These are phyloP conservation scores for Neomonachus schauinslandi DNA, from an alignment of 2,113 vertebrate species.

Conservation along the genomic window DNA sequence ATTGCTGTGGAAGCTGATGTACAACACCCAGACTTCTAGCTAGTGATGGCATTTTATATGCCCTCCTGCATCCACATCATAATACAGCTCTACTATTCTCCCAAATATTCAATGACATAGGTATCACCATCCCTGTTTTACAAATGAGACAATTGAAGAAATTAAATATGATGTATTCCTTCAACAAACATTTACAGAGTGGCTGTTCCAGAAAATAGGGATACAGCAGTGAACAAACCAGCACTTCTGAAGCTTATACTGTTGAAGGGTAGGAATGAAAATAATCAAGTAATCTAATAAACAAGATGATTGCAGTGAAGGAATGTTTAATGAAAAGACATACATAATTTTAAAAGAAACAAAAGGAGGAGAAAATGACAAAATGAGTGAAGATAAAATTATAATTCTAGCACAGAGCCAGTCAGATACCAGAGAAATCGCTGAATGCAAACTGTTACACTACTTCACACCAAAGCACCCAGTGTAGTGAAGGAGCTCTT, in stretches of 20 bases:
- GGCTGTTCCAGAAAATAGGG: neutral
- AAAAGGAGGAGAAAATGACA: neutral
- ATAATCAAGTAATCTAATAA: slow-evolving; percentile 52
- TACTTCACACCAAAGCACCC: neutral
- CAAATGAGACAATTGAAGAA: slow-evolving; percentile 29
- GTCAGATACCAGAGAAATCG: neutral
- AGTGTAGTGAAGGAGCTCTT: neutral
- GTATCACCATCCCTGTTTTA: neutral
- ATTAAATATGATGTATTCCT: slow-evolving; percentile 45
- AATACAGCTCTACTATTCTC: neutral
- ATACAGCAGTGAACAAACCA: slow-evolving; percentile 14
- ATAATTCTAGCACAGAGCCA: neutral
- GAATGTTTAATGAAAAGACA: slow-evolving; percentile 37
- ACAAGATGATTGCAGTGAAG: slow-evolving; percentile 20
- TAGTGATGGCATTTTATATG: slow-evolving; percentile 2
- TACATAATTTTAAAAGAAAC: slow-evolving; percentile 4
- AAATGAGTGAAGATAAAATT: slow-evolving; percentile 21
- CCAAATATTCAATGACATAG: neutral
- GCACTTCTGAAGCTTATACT: neutral
- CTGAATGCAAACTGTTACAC: neutral
- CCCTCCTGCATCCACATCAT: neutral
- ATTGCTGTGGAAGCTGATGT: neutral
- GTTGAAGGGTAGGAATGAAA: neutral
- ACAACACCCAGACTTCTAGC: neutral
- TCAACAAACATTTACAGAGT: slow-evolving; percentile 15